phyloP scores from a whole-genome alignment of 2,113 vertebrate genomes.

The Leptocoma aspasia region DNA sequence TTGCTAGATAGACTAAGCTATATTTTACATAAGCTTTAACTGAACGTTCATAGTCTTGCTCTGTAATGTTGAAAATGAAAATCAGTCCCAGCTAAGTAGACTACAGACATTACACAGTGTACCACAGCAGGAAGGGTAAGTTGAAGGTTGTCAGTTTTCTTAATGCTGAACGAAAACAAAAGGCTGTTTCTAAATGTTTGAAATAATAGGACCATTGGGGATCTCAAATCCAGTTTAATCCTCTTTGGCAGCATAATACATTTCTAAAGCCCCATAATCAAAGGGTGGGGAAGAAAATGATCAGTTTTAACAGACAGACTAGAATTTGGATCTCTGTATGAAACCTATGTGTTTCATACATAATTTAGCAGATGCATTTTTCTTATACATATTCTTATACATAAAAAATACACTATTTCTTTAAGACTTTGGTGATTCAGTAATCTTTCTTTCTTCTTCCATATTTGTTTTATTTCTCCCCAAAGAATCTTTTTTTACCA shows the following conservation, averaged over 20 bases:
- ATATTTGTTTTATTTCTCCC: background rate
- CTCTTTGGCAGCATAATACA: background rate
- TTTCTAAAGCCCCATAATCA: constrained; percentile 2
- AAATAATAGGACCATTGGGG: background rate
- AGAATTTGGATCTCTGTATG: background rate
- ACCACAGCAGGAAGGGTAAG: background rate
- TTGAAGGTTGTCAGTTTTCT: constrained; percentile 5
- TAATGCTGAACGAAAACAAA: background rate
- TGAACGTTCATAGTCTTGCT: background rate
- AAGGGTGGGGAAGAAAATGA: background rate
- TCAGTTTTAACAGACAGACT: background rate
- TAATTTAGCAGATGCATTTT: background rate
- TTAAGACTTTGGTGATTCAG: background rate
- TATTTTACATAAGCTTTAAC: constrained; percentile 2
- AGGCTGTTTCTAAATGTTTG: background rate
- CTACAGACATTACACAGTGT: background rate
- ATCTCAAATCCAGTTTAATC: constrained; percentile 45
- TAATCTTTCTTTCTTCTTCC: background rate
- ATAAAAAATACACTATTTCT: background rate
- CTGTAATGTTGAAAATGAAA: background rate
- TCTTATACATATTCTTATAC: background rate
- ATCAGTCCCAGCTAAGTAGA: background rate
- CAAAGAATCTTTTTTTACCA: background rate
- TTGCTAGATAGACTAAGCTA: background rate
- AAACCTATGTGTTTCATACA: background rate